Percentiles rank a stretch among this genome's conserved stretches.
Evolutionary conservation across 2,797 vertebrate genomes (phyloP).

Genomic region (Pipistrellus pipistrellus): DNA sequence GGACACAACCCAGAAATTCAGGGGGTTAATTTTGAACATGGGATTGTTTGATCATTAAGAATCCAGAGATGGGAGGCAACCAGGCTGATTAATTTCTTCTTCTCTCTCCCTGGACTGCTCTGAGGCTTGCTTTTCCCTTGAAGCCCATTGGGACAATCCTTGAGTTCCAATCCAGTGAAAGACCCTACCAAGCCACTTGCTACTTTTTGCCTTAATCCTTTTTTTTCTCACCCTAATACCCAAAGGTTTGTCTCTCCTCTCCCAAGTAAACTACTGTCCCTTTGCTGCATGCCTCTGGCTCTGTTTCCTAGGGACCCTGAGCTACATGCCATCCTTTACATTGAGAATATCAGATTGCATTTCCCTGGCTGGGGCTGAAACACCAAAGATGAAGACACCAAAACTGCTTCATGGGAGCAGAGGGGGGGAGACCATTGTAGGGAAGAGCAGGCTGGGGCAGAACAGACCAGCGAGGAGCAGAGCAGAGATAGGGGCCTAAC

Average conservation of each 20-base stretch:
- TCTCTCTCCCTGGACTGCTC: not conserved
- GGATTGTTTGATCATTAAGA: not conserved
- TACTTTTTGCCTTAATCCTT: not conserved
- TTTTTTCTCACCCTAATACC: not conserved
- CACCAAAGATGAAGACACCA: not conserved
- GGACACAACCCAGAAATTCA: not conserved
- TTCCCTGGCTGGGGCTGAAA: not conserved
- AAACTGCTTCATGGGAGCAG: not conserved
- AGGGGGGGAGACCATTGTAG: not conserved
- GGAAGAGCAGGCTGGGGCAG: not conserved
- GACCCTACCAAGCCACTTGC: not conserved
- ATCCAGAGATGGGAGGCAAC: not conserved
- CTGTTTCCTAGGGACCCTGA: not conserved
- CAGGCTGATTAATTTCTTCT: not conserved
- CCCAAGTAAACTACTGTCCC: not conserved
- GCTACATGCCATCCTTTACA: not conserved
- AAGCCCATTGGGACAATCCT: too few species aligned
- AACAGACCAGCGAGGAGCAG: not conserved
- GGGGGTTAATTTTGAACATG: not conserved
- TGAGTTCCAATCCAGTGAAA: not conserved
- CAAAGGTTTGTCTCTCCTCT: not conserved
- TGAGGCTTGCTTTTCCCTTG: not conserved
- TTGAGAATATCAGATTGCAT: not conserved
- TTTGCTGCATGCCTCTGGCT: not conserved
- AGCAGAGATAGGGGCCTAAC: not conserved